Conservation (phyloP, 1,140 invertebrate genomes). For the Lethrus apterus region DNA sequence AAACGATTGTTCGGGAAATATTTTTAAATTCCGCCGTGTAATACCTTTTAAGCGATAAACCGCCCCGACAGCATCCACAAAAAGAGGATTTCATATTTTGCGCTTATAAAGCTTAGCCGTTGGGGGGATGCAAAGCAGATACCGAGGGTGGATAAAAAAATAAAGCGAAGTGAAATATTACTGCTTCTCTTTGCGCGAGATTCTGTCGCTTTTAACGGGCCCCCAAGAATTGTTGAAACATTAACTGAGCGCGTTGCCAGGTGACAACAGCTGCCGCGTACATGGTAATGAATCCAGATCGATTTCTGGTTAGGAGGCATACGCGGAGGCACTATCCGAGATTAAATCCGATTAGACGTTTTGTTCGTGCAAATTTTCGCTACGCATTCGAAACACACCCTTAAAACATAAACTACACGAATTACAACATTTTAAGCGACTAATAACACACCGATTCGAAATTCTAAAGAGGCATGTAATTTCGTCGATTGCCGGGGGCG, state of each 20-base stretch:
- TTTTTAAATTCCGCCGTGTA: constrained; percentile 14
- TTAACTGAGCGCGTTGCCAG: constrained; percentile 11
- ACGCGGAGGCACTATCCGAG: not conserved
- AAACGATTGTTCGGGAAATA: not conserved
- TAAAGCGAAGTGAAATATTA: constrained; percentile 4
- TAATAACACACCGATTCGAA: constrained; percentile 9
- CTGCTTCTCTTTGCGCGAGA: not conserved
- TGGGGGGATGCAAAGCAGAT: constrained; percentile 21
- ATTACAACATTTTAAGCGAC: constrained; percentile 9
- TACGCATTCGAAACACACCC: not conserved
- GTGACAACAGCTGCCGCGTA: constrained; percentile 4
- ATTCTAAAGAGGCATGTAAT: constrained; percentile 7
- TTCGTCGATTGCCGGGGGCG: constrained; percentile 8
- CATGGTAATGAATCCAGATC: constrained; percentile 11
- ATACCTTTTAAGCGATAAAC: no score
- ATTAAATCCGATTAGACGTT: constrained; percentile 3
- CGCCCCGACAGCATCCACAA: not conserved
- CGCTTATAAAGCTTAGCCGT: constrained; percentile 17
- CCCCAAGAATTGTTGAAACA: constrained; percentile 9
- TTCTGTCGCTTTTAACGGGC: constrained; percentile 7
- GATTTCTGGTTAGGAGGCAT: constrained; percentile 7
- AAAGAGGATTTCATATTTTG: constrained; percentile 25
- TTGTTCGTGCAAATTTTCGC: not conserved
- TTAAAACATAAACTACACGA: constrained; percentile 1
- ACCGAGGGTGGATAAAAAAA: constrained; percentile 11